phyloP scores from a whole-genome alignment of 2,888 invertebrate genomes.

The Girardia tigrina region DNA sequence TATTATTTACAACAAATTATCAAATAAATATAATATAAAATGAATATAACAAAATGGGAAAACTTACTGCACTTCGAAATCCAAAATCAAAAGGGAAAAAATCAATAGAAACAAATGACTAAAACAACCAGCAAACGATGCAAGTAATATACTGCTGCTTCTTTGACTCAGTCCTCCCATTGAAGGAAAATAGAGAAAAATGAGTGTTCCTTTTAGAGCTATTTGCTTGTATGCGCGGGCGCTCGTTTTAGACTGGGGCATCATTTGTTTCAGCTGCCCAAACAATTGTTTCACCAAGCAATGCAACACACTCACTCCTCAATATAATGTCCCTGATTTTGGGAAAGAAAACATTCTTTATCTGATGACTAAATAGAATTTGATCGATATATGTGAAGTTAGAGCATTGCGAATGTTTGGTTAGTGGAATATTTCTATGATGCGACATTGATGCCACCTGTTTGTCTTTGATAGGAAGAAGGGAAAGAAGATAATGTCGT shows the following conservation, averaged over 20 bases:
- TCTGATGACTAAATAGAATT: neutral
- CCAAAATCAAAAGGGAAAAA: too few relatives aligned
- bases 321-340: neutral
- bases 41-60: too few relatives aligned
- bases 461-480: too few relatives aligned
- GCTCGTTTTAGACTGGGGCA: neutral
- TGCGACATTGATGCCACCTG: too few relatives aligned
- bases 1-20: neutral
- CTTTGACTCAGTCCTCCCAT: neutral
- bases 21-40: too few relatives aligned
- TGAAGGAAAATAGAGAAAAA: neutral
- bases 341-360: neutral
- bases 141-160: neutral
- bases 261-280: neutral
- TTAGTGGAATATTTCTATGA: too few relatives aligned
- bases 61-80: too few relatives aligned
- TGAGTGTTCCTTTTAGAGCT: neutral
- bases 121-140: neutral
- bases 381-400: conserved; percentile 23
- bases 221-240: neutral
- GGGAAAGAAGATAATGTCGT: too few relatives aligned
- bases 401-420: too few relatives aligned
- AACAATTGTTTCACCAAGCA: neutral
- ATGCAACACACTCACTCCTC: neutral
- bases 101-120: neutral